Conservation (phyloP, 2,888 invertebrate species). For the Drosophila parthenogenetica region DNA sequence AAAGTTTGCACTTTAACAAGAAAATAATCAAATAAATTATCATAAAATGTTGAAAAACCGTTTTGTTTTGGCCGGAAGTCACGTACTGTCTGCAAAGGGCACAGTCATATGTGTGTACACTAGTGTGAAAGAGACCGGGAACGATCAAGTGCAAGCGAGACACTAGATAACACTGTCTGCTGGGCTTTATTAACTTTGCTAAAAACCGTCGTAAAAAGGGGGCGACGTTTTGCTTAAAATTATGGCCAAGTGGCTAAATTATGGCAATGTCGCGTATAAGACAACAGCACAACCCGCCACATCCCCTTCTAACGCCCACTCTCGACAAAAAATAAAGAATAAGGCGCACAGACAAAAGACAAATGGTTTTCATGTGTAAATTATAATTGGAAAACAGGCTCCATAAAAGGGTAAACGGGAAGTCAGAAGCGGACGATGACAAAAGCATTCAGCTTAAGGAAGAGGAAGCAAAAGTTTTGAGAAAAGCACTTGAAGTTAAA, state of each 20-base stretch:
- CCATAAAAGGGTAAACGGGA: slow-evolving; percentile 30
- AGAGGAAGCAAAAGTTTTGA: slow-evolving; percentile 3
- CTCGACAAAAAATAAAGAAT: slow-evolving; percentile 6
- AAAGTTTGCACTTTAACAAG: slow-evolving; percentile 82
- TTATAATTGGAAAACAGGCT: slow-evolving; percentile 71
- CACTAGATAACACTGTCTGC: slow-evolving; percentile 29
- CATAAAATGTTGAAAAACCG: slow-evolving; percentile 77
- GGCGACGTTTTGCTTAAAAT: slow-evolving; percentile 59
- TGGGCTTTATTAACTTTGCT: slow-evolving; percentile 72
- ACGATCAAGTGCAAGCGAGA: slow-evolving; percentile 15
- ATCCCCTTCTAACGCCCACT: not conserved
- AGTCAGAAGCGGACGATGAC: slow-evolving; percentile 6
- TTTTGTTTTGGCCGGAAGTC: slow-evolving; percentile 81
- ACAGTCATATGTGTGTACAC: slow-evolving; percentile 40
- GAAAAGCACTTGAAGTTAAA: slow-evolving; percentile 1
- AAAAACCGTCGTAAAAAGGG: slow-evolving; percentile 57
- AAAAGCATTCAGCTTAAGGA: not conserved
- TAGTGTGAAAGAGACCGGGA: slow-evolving; percentile 20
- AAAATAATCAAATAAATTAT: slow-evolving; percentile 81
- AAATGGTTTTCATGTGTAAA: slow-evolving; percentile 75
- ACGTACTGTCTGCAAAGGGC: slow-evolving; percentile 72
- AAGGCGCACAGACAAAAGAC: slow-evolving; percentile 55
- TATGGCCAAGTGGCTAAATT: slow-evolving; percentile 79
- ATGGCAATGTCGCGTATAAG: slow-evolving; percentile 73
- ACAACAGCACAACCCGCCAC: not conserved